Evolutionary conservation across 1,140 invertebrate species (phyloP).

Genomic region (Penaeus japonicus): DNA sequence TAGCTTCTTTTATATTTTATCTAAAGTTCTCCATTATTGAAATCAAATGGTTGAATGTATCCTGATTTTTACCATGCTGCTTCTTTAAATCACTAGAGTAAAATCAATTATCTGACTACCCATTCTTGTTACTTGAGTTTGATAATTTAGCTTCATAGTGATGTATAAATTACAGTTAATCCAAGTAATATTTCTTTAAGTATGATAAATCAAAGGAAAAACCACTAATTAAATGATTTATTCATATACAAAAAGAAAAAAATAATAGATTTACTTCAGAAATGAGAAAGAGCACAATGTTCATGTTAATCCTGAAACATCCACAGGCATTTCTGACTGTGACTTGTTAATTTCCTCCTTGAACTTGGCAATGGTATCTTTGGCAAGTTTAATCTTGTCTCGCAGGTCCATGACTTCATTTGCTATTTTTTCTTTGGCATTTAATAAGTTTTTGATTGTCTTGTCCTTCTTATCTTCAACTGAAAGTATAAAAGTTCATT

Average conservation of each 20-base stretch:
- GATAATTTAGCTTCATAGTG: no score
- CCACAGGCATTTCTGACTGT: slow-evolving; percentile 59
- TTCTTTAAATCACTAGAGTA: no score
- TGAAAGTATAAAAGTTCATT: slow-evolving; percentile 64
- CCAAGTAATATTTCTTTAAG: no score
- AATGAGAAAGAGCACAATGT: neutral
- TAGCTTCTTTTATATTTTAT: no score
- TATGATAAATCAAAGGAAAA: no score
- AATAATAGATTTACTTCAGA: neutral
- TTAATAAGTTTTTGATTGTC: slow-evolving; percentile 78
- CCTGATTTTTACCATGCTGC: no score
- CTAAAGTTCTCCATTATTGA: no score
- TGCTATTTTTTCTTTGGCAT: slow-evolving; percentile 84
- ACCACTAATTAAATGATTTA: neutral
- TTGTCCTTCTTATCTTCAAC: slow-evolving; percentile 91
- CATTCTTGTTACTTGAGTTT: no score
- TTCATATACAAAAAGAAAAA: neutral
- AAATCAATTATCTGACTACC: no score
- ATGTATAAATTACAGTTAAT: no score
- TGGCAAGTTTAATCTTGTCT: slow-evolving; percentile 85
- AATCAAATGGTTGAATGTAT: no score
- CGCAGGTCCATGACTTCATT: slow-evolving; percentile 86
- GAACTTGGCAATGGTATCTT: slow-evolving; percentile 88
- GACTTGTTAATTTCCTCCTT: slow-evolving; percentile 84
- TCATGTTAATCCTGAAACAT: slow-evolving; percentile 42